phyloP scores from a whole-genome alignment of 2,797 vertebrate genomes.

The Sciaenops ocellatus region DNA sequence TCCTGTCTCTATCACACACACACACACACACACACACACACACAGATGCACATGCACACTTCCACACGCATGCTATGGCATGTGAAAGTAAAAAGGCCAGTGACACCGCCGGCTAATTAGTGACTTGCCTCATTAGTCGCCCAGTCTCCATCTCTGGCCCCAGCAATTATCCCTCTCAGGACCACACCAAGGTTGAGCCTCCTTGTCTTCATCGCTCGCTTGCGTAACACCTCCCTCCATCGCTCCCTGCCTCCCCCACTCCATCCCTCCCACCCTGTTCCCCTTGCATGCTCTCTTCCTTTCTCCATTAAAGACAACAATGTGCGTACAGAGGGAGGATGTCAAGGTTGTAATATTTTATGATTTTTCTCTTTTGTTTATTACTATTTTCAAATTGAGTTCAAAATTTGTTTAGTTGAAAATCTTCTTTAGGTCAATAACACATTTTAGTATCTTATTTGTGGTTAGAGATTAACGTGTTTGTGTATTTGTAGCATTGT shows the following conservation, averaged over 20 bases:
- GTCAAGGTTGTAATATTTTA: constrained; percentile 14
- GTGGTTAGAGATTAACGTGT: neutral
- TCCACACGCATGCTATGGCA: constrained; percentile 29
- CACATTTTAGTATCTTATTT: neutral
- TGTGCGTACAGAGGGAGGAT: neutral
- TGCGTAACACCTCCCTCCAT: neutral
- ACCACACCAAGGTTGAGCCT: constrained; percentile 64
- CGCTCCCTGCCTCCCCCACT: neutral
- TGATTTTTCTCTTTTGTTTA: neutral
- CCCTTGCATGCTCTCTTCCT: neutral
- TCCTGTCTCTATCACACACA: neutral
- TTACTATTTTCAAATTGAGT: neutral
- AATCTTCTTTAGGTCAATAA: neutral
- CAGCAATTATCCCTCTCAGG: constrained; percentile 73
- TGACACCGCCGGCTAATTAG: constrained; percentile 83
- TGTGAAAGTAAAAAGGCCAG: constrained; percentile 67
- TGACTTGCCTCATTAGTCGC: constrained; percentile 80
- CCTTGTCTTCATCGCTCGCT: constrained; percentile 37
- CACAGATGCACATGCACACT: constrained; percentile 16
- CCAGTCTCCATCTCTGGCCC: constrained; percentile 71
- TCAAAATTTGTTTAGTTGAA: neutral
- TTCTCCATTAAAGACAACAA: constrained; percentile 4
- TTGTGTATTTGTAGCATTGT: neutral
- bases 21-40: constrained; percentile 26
- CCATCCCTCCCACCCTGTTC: too few species aligned